Conservation (phyloP, 2,113 vertebrate species). For the Gopherus evgoodei region DNA sequence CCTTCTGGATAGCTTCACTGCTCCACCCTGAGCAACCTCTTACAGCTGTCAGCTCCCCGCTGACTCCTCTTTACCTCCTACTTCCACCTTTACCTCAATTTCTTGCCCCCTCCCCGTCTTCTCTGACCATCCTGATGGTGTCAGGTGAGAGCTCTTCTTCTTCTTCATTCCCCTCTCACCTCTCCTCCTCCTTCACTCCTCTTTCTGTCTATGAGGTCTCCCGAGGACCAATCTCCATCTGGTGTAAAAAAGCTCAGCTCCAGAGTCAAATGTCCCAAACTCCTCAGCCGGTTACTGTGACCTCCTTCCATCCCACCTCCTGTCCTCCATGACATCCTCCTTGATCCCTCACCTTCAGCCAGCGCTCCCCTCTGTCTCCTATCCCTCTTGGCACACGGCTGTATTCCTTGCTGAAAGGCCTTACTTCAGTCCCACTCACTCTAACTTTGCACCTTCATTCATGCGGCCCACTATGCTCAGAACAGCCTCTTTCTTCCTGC, state of each 20-base stretch:
- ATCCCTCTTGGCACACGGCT: neutral
- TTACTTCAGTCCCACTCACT: neutral
- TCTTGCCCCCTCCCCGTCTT: neutral
- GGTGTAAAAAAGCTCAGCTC: neutral
- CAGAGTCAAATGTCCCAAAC: neutral
- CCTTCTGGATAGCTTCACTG: neutral
- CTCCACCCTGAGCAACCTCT: neutral
- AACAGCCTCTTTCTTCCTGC: neutral
- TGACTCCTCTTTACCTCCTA: neutral
- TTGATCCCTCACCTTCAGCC: no score
- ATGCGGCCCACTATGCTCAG: neutral
- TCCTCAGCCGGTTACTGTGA: neutral
- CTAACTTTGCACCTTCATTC: neutral
- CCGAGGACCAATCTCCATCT: neutral
- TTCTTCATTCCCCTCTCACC: neutral
- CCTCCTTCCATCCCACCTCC: neutral
- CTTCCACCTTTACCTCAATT: neutral
- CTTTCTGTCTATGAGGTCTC: neutral
- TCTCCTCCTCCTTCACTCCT: neutral
- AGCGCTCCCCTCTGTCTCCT: neutral
- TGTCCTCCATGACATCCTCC: no score
- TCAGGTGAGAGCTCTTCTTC: neutral
- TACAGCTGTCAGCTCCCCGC: neutral
- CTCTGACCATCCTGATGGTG: neutral
- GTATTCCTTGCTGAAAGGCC: neutral